These are phyloP conservation scores for Ameiurus melas DNA, from an alignment of 2,113 vertebrate species.

Conservation along the genomic window DNA sequence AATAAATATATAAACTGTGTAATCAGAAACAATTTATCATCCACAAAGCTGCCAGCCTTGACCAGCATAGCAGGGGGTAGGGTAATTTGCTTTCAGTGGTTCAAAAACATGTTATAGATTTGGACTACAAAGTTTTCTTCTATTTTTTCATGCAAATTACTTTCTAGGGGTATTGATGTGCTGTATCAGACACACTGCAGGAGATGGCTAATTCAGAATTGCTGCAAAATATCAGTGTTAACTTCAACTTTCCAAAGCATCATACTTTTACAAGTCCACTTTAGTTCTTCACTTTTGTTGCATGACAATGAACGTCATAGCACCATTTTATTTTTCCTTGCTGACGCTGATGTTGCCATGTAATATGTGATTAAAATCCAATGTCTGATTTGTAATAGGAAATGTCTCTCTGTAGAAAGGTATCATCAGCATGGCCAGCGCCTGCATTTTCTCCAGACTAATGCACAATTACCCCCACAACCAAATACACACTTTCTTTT, in stretches of 20 bases:
- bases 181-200: slow-evolving; percentile 41
- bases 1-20: slow-evolving; percentile 59
- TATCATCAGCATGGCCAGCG: slow-evolving; percentile 24
- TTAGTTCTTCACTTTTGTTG: not conserved
- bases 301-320: not conserved
- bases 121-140: slow-evolving; percentile 6
- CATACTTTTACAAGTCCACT: not conserved
- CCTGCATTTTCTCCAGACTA: not conserved
- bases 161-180: slow-evolving; percentile 8
- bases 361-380: not conserved
- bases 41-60: slow-evolving; percentile 39
- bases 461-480: not conserved
- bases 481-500: slow-evolving; percentile 3
- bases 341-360: not conserved
- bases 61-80: slow-evolving; percentile 27
- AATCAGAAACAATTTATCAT: slow-evolving; percentile 50
- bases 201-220: slow-evolving; percentile 22
- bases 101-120: slow-evolving; percentile 38
- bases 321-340: not conserved
- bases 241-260: not conserved
- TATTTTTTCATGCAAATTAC: slow-evolving; percentile 8
- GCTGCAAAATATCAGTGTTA: not conserved
- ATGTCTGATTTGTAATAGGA: not conserved
- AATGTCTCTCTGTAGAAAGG: not conserved
- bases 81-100: slow-evolving; percentile 44